A percentile compares a stretch with the other conserved stretches of the same genome.
Evolutionary conservation across 1,140 invertebrate genomes (phyloP).

Genomic region (Bombus superbus): DNA sequence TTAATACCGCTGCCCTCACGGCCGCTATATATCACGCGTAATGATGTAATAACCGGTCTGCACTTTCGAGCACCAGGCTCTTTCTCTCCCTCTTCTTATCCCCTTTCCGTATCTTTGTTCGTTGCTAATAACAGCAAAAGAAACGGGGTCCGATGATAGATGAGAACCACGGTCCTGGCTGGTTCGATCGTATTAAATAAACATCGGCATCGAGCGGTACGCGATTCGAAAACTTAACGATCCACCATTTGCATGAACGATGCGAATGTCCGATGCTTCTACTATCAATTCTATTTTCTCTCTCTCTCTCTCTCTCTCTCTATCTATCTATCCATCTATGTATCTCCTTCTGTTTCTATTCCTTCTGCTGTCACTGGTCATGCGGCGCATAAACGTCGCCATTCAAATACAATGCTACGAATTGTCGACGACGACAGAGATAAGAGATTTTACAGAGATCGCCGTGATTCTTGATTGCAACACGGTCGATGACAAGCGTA

Average conservation of each 20-base stretch:
- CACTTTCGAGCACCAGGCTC: constrained; percentile 27
- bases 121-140: constrained; percentile 52
- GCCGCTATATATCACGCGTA: constrained; percentile 59
- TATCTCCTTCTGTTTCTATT: not conserved
- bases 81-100: constrained; percentile 37
- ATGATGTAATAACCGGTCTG: constrained; percentile 65
- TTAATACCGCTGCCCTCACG: constrained; percentile 49
- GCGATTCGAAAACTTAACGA: constrained; percentile 42
- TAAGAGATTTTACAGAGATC: not conserved
- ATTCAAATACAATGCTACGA: constrained; percentile 13
- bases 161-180: constrained; percentile 33
- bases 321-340: too few species aligned
- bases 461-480: not conserved
- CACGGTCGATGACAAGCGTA: not conserved
- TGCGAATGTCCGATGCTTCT: constrained; percentile 33
- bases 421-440: not conserved
- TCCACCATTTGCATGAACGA: constrained; percentile 46
- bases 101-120: not conserved
- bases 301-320: too few species aligned
- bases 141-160: constrained; percentile 42
- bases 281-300: too few species aligned
- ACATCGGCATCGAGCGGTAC: constrained; percentile 35
- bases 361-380: not conserved
- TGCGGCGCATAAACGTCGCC: not conserved
- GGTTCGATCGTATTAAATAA: constrained; percentile 56